Base-by-base conservation (phyloP, 2,888 invertebrate genomes). In the Noctua janthe region DNA sequence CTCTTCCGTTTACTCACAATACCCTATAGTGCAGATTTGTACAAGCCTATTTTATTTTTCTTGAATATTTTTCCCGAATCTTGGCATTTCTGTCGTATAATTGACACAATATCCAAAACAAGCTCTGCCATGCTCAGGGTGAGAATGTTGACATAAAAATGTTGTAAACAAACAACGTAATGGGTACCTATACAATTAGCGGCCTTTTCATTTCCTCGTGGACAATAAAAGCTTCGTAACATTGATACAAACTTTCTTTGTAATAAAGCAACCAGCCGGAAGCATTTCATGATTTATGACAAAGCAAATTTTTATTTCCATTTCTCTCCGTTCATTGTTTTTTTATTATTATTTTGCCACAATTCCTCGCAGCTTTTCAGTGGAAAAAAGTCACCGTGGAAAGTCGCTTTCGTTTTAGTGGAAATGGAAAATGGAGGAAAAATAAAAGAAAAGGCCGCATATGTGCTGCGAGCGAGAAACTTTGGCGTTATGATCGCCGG, bases 231-330 rank as follows among this genome's bases (percentile, higher is more conserved):
- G 90, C 92, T 90, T 91, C 89, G 90, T 92, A 92, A 92, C 93
- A 93, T 94, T 94, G 93, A 95, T 94, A 94, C 93, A 95, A 95
- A 95, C 94, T 96, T 96, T 96, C 95, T 95, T 96, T 94, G 95
- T 95, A 94, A 93, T 93, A 94, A 95, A 94, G 92, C 94, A 94
- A 93, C 95, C 93, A 92, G 92, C 93, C 95, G 96, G 96, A 97
- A 96, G 95, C 94, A 91, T 95, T 96, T 94, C 94, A 94, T 95
- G 95, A 97, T 97, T 97, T 97, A 97, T 96, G 95, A 96, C 95
- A 95, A 95, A 95, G 95, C 96, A 94, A 96, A 96, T 96, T 96
- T 97, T 96, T 95, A 95, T 95, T 96, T 95, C 95, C 96, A 95
- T 95, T 95, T 94, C 95, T 95, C 95, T 94, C 91, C 91, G 93